phyloP scores from a whole-genome alignment of 2,888 invertebrate species.

The Lampropteryx suffumata region DNA sequence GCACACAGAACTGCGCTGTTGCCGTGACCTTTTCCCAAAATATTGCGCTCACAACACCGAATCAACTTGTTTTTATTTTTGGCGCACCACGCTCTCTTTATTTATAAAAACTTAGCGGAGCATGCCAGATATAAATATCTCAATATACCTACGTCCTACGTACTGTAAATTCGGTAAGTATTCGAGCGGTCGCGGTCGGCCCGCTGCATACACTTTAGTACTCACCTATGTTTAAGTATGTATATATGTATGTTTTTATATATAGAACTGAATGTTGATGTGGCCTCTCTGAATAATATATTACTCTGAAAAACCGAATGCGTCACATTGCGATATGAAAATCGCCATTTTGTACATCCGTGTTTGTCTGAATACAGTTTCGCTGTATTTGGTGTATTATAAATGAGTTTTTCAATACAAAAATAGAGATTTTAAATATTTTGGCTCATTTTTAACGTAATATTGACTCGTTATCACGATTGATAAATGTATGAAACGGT shows the following conservation, averaged over 20 bases:
- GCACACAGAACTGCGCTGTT: slow-evolving; percentile 39
- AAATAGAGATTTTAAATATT: neutral
- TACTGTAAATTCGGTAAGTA: slow-evolving; percentile 25
- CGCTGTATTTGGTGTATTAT: neutral
- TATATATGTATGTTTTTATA: slow-evolving; percentile 49
- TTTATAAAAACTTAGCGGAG: slow-evolving; percentile 55
- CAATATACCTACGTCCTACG: slow-evolving; percentile 31
- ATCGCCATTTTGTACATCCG: slow-evolving; percentile 17
- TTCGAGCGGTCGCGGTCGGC: slow-evolving; percentile 32
- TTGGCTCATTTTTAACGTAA: neutral
- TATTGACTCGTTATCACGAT: neutral
- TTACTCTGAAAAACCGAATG: neutral
- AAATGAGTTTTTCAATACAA: too few relatives aligned
- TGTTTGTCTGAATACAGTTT: slow-evolving; percentile 13
- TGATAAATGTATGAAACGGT: too few relatives aligned
- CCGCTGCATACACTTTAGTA: slow-evolving; percentile 52
- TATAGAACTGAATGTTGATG: slow-evolving; percentile 60
- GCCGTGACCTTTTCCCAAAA: slow-evolving; percentile 73
- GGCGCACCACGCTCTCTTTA: slow-evolving; percentile 44
- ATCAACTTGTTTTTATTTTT: slow-evolving; percentile 57
- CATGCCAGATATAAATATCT: slow-evolving; percentile 48
- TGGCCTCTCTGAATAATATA: slow-evolving; percentile 37
- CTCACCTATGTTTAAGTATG: slow-evolving; percentile 50
- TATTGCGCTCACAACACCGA: slow-evolving; percentile 50
- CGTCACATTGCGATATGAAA: slow-evolving; percentile 11